Evolutionary conservation across 2,888 invertebrate genomes (phyloP), one percentile per base, ranked within the genome.

Genomic region (Imbricaverruca yamaguchii): DNA sequence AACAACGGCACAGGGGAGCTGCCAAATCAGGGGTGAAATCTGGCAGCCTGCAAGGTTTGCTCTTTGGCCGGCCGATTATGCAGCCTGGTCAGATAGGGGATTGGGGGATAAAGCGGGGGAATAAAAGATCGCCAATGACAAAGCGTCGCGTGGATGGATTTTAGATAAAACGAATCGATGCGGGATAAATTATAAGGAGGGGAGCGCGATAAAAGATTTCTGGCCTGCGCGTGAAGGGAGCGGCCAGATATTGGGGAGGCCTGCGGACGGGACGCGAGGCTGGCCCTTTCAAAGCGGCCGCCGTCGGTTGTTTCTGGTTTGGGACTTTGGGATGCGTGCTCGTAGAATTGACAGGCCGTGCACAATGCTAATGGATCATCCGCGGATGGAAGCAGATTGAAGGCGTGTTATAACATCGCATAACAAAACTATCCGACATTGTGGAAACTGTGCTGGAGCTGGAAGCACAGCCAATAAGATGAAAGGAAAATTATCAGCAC

Each of bases 101-200:
- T 74, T 55, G 53, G 74, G 74, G 74, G 74, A 74, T 74, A 74
- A 74, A 74, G 74, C 53, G 55, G 55, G 74, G 74, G 74, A 74
- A 74, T 74, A 74, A 74, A 74, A 74, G 74, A 55, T 74, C 74
- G 74, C 74, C 74, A 74, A 74, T 74, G 74, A 74, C 74, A 74
- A 74, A 74, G 74, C 53, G 74, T 74, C 74, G 74, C 74, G 74
- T 55, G 74, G 74, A 74, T 74, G 74, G 74, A 74, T 74, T 74
- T 74, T 74, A 74, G 74, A 74, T 74, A 74, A 74, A 74, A 74
- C 74, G 74, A 74, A 74, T 74, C 74, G 74, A 74, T 74, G 74
- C 74, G 74, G 74, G 74, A 74, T 74, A 74, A 74, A 74, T 74
- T 74, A 74, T 74, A 74, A 74, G 74, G 55, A 55, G 74, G 74